Base-by-base conservation (phyloP, 64 coral and sea anemone genomes). In the Dendrophyllia cribrosa region DNA sequence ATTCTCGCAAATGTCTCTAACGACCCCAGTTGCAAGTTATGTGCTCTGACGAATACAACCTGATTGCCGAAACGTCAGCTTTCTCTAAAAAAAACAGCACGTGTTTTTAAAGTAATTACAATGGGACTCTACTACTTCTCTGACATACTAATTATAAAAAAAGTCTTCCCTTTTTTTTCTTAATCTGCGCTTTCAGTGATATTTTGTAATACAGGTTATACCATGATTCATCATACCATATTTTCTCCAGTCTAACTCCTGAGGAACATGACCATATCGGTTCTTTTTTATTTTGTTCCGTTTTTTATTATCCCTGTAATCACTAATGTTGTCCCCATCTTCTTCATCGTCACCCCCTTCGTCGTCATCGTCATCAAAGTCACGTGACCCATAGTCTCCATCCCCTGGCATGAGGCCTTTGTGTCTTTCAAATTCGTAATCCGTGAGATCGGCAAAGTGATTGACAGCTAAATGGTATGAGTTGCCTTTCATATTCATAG, bases 361-460 rank as follows among this genome's bases (percentile, higher is more conserved):
- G 66, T 61, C 69, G 17, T 60, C 56, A 6, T 58, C 86, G 1
- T 82, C 78, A 87, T 85, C 69, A 1, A 74, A 50, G 72, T 83
- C 83, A 65, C 61, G 72, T 43, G 75, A 86, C 11, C 70, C 70
- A 17, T 93, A 61, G 11, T 62, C 83, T 26, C 82, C 73, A 34
- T 79, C 51, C 6, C 90, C 94, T 26, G 61, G 51, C 53, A 95
- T 66, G 8, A 86, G 81, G 14, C 94, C 94, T 80, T 95, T 95
- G 34, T 91, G 76, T 19, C 49, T 86, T 14, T 82, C 56, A 61
- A 95, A 79, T 74, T 95, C 94, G 23, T 86, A 47, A 48, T 95
- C 89, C 3, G 94, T 95, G 67, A 95, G 14, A 52, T 95, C 94
- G n/a, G 89, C 89, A 12, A 95, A 90, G 83, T 95, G 88, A 82